Evolutionary conservation across 2,113 vertebrate species (phyloP).

Genomic region (Nothobranchius kuhntae): DNA sequence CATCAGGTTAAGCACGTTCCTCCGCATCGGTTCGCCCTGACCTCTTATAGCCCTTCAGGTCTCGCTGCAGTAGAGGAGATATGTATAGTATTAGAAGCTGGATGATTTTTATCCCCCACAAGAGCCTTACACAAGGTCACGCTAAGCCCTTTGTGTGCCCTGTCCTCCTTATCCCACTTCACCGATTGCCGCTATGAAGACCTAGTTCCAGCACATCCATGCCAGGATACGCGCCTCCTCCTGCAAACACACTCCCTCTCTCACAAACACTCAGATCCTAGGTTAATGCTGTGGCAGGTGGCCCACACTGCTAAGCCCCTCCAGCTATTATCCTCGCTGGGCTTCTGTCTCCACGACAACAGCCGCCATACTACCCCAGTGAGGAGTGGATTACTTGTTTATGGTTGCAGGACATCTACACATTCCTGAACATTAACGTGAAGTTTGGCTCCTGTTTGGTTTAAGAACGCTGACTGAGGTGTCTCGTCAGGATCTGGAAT

Average conservation of each 20-base stretch:
- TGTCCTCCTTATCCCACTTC: slow-evolving; percentile 60
- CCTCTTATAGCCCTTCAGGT: slow-evolving; percentile 50
- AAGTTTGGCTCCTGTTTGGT: background rate
- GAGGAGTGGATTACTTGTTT: slow-evolving; percentile 62
- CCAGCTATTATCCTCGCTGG: slow-evolving; percentile 79
- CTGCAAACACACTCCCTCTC: slow-evolving; percentile 30
- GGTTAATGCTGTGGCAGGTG: slow-evolving; percentile 81
- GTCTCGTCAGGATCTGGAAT: background rate
- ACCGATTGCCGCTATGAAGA: slow-evolving; percentile 39
- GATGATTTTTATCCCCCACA: slow-evolving; percentile 46
- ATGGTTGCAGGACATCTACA: slow-evolving; percentile 31
- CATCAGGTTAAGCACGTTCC: background rate
- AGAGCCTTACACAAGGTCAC: slow-evolving; percentile 59
- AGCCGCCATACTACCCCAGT: slow-evolving; percentile 60
- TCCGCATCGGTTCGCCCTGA: slow-evolving; percentile 15
- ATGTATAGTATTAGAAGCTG: slow-evolving; percentile 40
- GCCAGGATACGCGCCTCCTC: slow-evolving; percentile 42
- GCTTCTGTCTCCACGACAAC: slow-evolving; percentile 76
- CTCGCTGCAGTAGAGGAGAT: slow-evolving; percentile 54
- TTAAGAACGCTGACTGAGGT: background rate
- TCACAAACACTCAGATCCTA: slow-evolving; percentile 48
- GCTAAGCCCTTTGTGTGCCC: slow-evolving; percentile 67
- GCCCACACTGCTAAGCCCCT: slow-evolving; percentile 78
- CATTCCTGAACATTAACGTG: slow-evolving; percentile 17
- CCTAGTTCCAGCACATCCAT: slow-evolving; percentile 7